Evolutionary conservation across 2,888 invertebrate species (phyloP), one percentile per base, ranked within the genome.

Genomic region (Epiblema foenella): DNA sequence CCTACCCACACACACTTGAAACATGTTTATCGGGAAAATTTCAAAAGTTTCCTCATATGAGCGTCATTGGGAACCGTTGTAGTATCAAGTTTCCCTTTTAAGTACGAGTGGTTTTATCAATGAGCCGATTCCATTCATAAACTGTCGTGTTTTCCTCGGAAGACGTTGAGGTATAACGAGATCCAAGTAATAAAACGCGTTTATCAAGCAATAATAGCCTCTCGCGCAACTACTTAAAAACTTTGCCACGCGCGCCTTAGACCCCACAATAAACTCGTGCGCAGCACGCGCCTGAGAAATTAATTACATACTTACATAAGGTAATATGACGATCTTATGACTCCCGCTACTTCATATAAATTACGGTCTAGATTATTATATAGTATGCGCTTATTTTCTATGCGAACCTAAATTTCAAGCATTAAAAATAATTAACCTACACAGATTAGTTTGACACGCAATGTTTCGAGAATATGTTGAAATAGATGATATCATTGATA

Each of bases 1-100:
- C 51, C 57, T 51, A 5, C 15, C 20, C 8, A 39, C 37, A 24
- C n/a, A 42, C 20, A 54, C 24, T 33, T 8, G 33, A 33, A 63
- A 58, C 64, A 20, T 33, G 70, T 70, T 66, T 54, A 15, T 17
- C 54, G 70, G 70, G 70, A 70, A 70, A 66, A 33, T 60, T 70
- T 54, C 51, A 20, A 29, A 24, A 46, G 46, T 59, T 70, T 65
- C 70, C 70, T 56, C 65, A 59, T 62, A 18, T 4, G 17, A 51
- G 15, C 18, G 70, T 66, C 70, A 70, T 33, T 60, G 70, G 70
- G 10, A 66, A 60, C 54, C 65, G 17, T 20, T 17, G 37, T n/a
- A 37, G 37, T 56, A 57, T 37, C 33, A 46, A 46, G 42, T 60
- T 52, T 52, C 24, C 37, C 54, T 15, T 58, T 17, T 12, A n/a